These are phyloP conservation scores for Epinotia nisella DNA, from an alignment of 2,888 invertebrate species.

Conservation along the genomic window DNA sequence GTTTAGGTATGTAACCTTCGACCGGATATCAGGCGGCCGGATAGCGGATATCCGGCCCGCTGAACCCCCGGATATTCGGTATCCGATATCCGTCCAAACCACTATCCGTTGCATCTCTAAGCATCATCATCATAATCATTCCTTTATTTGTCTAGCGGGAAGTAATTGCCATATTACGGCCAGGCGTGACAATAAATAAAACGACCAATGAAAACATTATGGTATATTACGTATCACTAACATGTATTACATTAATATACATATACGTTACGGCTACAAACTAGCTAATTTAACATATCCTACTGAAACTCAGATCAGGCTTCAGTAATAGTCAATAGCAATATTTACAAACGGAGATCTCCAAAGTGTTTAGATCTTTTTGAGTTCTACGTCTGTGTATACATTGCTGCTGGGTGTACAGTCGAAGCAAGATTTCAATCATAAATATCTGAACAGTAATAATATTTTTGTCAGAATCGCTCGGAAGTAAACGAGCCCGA, in stretches of 20 bases:
- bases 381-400: neutral
- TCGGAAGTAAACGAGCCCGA: neutral
- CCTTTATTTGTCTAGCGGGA: too few relatives aligned
- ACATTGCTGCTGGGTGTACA: neutral
- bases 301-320: constrained; percentile 8
- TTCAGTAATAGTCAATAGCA: neutral
- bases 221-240: constrained; percentile 36
- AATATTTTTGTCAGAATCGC: neutral
- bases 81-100: too few relatives aligned
- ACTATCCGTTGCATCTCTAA: too few relatives aligned
- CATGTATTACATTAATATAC: constrained; percentile 29
- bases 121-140: too few relatives aligned
- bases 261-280: constrained; percentile 28
- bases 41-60: too few relatives aligned
- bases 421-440: neutral
- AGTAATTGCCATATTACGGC: too few relatives aligned
- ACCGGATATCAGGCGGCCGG: too few relatives aligned
- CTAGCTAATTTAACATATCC: constrained; percentile 7
- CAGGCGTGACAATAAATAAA: neutral
- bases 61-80: too few relatives aligned
- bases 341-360: neutral
- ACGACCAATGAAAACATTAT: constrained; percentile 36
- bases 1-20: too few relatives aligned
- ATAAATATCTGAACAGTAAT: neutral
- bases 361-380: neutral